Base-by-base conservation (phyloP, 2,113 vertebrate genomes). In the Melanostigma gelatinosum region DNA sequence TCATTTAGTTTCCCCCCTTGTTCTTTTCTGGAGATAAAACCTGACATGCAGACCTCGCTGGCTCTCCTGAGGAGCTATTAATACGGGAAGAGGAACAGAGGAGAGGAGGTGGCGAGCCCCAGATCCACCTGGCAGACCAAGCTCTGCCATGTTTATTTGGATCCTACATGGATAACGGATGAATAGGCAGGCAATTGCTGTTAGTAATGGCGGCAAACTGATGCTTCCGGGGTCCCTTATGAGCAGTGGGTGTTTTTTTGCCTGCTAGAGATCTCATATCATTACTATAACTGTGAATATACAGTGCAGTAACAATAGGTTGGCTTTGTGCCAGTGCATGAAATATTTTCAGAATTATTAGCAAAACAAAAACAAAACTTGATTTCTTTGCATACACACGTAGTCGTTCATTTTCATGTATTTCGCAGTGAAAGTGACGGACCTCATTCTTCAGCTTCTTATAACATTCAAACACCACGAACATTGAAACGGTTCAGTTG, bases 11-110 rank as follows among this genome's bases (percentile, higher is more conserved):
- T 88, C 71, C 80, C 55, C 84, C 85, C 58, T 75, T 71, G 82
- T 94, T 87, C 91, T 93, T 88, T 92, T 95, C 95, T 79, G 77
- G 95, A 95, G 94, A 94, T 92, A 90, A 87, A 91, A 88, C 88
- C 88, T 93, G 93, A 93, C 90, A 86, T 87, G 77, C 86, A 91
- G 91, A 90, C 86, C 89, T 90, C 85, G 92, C 90, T 75, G 88
- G 69, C 84, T 93, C 91, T 95, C 93, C 82, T 58, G 95, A 94
- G 94, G 89, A 92, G 93, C 93, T 94, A 95, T 95, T 95, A 94
- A 95, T 94, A 92, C 80, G 40, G 77, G 80, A 78, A 85, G 75
- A 80, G 72, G 79, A 91, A 85, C 77, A 84, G 87, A 85, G 83
- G 84, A 87, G 83, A 64, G 77, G 84, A 86, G 80, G 79, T 85